Evolutionary conservation across 2,797 vertebrate species (phyloP).

Genomic region (Threskiornis aethiopicus): DNA sequence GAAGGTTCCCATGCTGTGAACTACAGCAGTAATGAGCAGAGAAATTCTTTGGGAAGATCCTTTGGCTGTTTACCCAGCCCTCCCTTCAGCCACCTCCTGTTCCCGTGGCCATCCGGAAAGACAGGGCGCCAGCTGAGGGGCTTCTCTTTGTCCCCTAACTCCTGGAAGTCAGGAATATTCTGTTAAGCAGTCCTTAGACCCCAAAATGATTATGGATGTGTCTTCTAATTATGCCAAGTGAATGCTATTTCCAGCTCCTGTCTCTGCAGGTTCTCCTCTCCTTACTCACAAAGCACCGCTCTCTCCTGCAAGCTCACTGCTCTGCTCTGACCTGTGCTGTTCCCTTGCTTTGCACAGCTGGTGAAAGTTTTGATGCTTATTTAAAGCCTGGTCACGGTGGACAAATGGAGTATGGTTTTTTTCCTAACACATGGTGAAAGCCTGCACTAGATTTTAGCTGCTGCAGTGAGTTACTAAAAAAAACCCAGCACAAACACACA

Average conservation of each 20-base stretch:
- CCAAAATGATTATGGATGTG: not conserved
- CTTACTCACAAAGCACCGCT: not conserved
- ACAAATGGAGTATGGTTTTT: not conserved
- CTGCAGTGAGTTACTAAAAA: slow-evolving; percentile 41
- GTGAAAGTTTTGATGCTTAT: slow-evolving; percentile 29
- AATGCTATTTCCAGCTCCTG: not conserved
- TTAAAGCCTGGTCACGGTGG: not conserved
- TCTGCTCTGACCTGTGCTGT: not conserved
- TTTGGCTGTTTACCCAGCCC: not conserved
- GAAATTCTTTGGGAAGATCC: not conserved
- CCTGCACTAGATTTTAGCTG: slow-evolving; percentile 42
- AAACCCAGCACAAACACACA: not conserved
- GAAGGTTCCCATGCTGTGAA: not conserved
- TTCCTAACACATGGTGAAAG: not conserved
- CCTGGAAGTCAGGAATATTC: not conserved
- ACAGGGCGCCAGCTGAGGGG: not conserved
- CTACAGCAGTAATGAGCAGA: not conserved
- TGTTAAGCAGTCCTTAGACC: not conserved
- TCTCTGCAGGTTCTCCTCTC: slow-evolving; percentile 15
- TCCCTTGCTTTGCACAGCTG: slow-evolving; percentile 19
- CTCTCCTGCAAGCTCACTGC: not conserved
- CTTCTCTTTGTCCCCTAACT: not conserved
- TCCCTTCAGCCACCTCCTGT: not conserved
- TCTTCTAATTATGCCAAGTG: not conserved
- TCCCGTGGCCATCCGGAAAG: not conserved